These are phyloP conservation scores for Orius insidiosus DNA, from an alignment of 1,140 invertebrate genomes.

Conservation along the genomic window DNA sequence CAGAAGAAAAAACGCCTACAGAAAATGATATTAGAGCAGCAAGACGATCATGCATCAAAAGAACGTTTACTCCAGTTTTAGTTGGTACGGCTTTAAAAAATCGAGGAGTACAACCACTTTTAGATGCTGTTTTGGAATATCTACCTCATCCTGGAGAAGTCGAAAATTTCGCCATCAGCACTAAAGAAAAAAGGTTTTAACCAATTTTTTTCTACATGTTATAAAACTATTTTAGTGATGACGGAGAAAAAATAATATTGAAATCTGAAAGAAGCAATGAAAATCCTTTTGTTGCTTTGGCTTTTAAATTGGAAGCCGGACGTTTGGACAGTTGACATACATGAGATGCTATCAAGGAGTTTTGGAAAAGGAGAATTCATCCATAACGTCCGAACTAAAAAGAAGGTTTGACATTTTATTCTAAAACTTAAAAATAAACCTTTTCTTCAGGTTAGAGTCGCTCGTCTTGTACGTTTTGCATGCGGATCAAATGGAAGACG, in stretches of 20 bases:
- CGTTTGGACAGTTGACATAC: conserved; percentile 95
- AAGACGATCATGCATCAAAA: conserved; percentile 60
- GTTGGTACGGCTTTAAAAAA: conserved; percentile 96
- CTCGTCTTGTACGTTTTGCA: conserved; percentile 84
- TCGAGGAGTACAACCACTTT: conserved; percentile 87
- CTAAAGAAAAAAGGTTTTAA: background rate
- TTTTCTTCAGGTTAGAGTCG: conserved; percentile 42
- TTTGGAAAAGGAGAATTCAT: conserved; percentile 69
- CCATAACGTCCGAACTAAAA: conserved; percentile 73
- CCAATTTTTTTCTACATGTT: too few relatives aligned
- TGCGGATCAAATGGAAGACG: conserved; percentile 94
- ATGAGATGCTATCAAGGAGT: conserved; percentile 93
- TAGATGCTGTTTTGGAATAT: conserved; percentile 83
- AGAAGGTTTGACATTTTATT: conserved; percentile 37
- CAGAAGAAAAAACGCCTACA: conserved; percentile 63
- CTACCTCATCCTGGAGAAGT: conserved; percentile 92
- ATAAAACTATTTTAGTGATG: conserved; percentile 21
- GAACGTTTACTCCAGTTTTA: conserved; percentile 78
- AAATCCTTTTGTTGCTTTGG: conserved; percentile 77
- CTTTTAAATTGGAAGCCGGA: conserved; percentile 94
- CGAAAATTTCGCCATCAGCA: conserved; percentile 59
- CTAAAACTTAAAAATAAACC: background rate
- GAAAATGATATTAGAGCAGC: conserved; percentile 65
- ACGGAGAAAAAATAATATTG: conserved; percentile 48
- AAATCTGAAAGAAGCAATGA: conserved; percentile 50